Percentiles rank a stretch among this genome's conserved stretches.
Evolutionary conservation across 2,888 invertebrate genomes (phyloP).

Genomic region (Noctua fimbriata): DNA sequence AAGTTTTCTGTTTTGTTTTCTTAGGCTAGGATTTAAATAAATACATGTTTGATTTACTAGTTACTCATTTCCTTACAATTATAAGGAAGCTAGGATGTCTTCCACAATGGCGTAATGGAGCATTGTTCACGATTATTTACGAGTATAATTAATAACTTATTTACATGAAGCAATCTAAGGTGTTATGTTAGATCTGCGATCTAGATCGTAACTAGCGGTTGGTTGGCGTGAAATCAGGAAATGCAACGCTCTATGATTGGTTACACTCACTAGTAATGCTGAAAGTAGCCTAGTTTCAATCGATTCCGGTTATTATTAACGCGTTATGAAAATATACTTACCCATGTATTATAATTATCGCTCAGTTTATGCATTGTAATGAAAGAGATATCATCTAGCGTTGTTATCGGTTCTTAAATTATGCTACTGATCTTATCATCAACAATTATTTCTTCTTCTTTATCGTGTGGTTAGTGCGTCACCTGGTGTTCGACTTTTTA

Average conservation of each 20-base stretch:
- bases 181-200: conserved; percentile 72
- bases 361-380: conserved; percentile 4
- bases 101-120: conserved; percentile 27
- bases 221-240: conserved; percentile 80
- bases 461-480: no score
- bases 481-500: no score
- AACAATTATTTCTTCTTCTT: not conserved
- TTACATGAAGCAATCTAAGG: conserved; percentile 64
- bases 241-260: conserved; percentile 76
- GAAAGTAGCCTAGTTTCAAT: conserved; percentile 70
- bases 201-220: conserved; percentile 74
- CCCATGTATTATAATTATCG: conserved; percentile 35
- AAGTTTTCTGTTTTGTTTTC: conserved; percentile 12
- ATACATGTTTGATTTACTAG: not conserved
- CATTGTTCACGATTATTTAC: conserved; percentile 38
- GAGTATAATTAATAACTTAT: conserved; percentile 60
- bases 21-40: not conserved
- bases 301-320: conserved; percentile 65
- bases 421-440: not conserved
- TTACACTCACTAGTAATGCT: conserved; percentile 71
- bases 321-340: conserved; percentile 64
- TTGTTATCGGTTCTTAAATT: not conserved
- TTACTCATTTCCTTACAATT: conserved; percentile 12
- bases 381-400: not conserved
- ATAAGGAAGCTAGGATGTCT: conserved; percentile 37